Base-by-base conservation (phyloP, 2,113 vertebrate genomes). In the Elaphurus davidianus region DNA sequence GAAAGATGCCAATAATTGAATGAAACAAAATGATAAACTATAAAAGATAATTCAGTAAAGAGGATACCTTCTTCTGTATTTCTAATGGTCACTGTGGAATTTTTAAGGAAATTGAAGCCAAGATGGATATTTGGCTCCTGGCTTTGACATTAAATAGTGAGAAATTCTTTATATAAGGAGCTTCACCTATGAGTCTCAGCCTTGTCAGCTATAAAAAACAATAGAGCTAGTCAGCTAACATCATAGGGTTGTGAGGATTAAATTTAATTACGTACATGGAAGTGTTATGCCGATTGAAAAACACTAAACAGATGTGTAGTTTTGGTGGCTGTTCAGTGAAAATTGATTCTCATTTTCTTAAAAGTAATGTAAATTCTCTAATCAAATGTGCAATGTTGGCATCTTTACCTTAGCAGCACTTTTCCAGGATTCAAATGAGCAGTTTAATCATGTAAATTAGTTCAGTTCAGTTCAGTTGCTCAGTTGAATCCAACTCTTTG, bases 291-390 rank as follows among this genome's bases (percentile, higher is more conserved):
- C 6, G 55, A 82, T 36, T 43, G 52, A 82, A 97, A 93, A 90
- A 45, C 14, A 50, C 45, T 52, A 62, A 40, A 90, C 76, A 87
- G 95, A 86, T 71, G 55, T 52, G 60, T 85, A 62, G 47, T 94
- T 93, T 95, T 47, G 30, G 28, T 82, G 87, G 87, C 21, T 90
- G 25, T 76, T 97, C 28, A 83, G 64, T 88, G 28, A 89, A 84
- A 97, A 92, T 43, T 90, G 76, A 98, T 96, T 94, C 89, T 86
- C 36, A 90, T 90, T 97, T 95, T 64, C 62, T 36, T 55, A 88
- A 91, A 96, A 91, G n/a, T 60, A 93, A 98, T 43, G 87, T 52
- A 74, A 88, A 57, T 54, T 74, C 7, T 82, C 87, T 92, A 84
- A 57, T 92, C 91, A 96, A 84, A 90, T 67, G 40, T 84, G 27